Evolutionary conservation across 92 coral and sea anemone genomes (phyloP).

Genomic region (Virgularia gustaviana): DNA sequence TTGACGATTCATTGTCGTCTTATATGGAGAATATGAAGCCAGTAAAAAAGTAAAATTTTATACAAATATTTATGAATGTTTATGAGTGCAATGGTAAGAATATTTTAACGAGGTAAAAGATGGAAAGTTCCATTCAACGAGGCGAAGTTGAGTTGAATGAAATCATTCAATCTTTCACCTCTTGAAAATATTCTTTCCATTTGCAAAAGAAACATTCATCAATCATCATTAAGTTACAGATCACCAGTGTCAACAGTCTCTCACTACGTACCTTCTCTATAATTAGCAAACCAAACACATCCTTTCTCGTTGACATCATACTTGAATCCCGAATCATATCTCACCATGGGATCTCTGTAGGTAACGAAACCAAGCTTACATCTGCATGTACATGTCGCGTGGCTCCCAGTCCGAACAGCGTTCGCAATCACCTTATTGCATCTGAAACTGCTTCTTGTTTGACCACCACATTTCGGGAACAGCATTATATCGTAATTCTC

Average conservation of each 20-base stretch:
- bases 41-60: no score
- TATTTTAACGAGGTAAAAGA: no score
- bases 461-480: constrained; percentile 19
- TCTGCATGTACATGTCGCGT: constrained; percentile 14
- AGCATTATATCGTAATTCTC: constrained; percentile 21
- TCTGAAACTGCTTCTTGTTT: neutral
- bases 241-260: neutral
- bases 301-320: neutral
- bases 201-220: neutral
- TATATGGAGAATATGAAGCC: no score
- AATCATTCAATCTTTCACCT: no score
- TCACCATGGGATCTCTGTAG: constrained; percentile 1
- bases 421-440: neutral
- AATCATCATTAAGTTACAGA: neutral
- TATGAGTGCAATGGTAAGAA: no score
- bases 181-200: no score
- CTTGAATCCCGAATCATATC: neutral
- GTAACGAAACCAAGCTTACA: constrained; percentile 4
- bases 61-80: no score
- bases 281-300: constrained; percentile 9
- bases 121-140: no score
- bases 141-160: no score
- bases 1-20: no score
- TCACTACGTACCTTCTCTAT: constrained; percentile 10
- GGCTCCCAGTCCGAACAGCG: neutral